A percentile compares a stretch with the other conserved stretches of the same genome.
Conservation (phyloP, 2,888 invertebrate genomes). For the Hyles lineata region DNA sequence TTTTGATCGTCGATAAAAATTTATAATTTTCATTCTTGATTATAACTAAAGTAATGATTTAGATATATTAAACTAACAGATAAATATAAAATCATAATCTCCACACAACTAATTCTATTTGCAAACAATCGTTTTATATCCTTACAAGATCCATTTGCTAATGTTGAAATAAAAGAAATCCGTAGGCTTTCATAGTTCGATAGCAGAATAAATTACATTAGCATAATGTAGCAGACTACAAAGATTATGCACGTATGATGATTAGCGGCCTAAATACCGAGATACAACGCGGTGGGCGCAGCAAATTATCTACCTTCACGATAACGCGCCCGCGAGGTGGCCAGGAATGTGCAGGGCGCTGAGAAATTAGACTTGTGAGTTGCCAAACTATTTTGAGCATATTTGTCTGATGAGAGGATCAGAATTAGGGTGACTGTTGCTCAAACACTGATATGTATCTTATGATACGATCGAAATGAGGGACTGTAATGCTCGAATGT, state of each 20-base stretch:
- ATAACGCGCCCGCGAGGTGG: not conserved
- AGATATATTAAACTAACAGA: too few relatives aligned
- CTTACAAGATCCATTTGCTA: not conserved
- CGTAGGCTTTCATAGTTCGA: not conserved
- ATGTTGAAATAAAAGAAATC: not conserved
- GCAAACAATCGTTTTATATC: not conserved
- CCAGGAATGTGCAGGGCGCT: conserved; percentile 2
- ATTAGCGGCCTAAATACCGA: conserved; percentile 22
- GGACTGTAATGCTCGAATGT: too few relatives aligned
- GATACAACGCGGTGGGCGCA: conserved; percentile 13
- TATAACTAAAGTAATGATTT: too few relatives aligned
- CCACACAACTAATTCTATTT: too few relatives aligned
- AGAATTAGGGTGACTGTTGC: too few relatives aligned
- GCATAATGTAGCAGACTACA: conserved; percentile 15
- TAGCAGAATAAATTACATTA: conserved; percentile 11
- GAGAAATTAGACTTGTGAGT: not conserved
- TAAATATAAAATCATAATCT: too few relatives aligned
- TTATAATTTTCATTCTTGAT: too few relatives aligned
- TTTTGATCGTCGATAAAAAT: too few relatives aligned
- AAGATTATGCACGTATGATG: conserved; percentile 14
- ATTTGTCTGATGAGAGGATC: too few relatives aligned
- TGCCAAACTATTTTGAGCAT: conserved; percentile 5
- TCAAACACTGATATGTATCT: too few relatives aligned
- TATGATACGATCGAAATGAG: too few relatives aligned
- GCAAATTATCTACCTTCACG: conserved; percentile 17